Conservation (phyloP, 64 coral and sea anemone species). For the Montipora efflorescens region DNA sequence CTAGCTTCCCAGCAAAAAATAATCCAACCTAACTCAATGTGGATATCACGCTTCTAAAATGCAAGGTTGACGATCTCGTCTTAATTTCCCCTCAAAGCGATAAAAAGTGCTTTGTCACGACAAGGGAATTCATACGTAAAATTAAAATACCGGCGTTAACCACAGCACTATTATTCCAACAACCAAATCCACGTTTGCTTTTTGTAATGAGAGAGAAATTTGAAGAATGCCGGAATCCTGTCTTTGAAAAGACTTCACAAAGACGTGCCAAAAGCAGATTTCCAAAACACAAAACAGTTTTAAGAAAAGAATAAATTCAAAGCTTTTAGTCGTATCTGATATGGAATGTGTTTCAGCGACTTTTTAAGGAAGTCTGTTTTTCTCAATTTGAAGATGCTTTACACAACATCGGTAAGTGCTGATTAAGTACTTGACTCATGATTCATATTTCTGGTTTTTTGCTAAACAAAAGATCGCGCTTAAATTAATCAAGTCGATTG, state of each 20-base stretch:
- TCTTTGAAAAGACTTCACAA: background rate
- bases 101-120: constrained; percentile 12
- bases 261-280: background rate
- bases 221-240: background rate
- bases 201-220: constrained; percentile 10
- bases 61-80: background rate
- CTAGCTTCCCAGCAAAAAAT: too few relatives aligned
- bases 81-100: constrained; percentile 6
- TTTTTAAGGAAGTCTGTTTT: background rate
- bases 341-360: background rate
- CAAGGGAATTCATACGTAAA: background rate
- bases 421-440: background rate
- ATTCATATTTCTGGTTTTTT: background rate
- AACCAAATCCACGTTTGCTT: constrained; percentile 11
- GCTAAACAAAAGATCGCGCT: constrained; percentile 16
- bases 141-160: background rate
- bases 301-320: background rate
- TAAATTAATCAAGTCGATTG: constrained; percentile 23
- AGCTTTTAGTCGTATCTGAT: background rate
- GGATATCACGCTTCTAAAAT: background rate
- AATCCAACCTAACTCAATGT: background rate
- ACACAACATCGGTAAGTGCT: background rate
- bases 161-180: background rate
- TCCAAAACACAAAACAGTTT: constrained; percentile 16
- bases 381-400: background rate